A percentile compares a stretch with the other conserved stretches of the same genome.
phyloP scores from a whole-genome alignment of 2,113 vertebrate species.

The Petroica traversi region DNA sequence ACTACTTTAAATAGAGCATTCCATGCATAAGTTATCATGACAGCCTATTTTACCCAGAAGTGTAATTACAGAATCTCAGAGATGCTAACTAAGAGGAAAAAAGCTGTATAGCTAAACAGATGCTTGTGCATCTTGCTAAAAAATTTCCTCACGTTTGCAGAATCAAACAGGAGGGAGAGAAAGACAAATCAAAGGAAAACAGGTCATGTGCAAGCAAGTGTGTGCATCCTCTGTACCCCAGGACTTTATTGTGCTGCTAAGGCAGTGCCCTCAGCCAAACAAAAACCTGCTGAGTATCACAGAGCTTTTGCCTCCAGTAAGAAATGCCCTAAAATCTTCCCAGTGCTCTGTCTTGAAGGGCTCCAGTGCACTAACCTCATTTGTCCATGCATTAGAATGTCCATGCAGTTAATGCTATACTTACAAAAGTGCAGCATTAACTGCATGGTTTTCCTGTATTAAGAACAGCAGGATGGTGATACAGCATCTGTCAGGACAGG shows the following conservation, averaged over 20 bases:
- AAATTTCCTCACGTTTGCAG: background rate
- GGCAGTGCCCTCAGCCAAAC: background rate
- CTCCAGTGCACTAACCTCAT: background rate
- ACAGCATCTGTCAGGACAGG: background rate
- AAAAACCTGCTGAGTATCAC: conserved; percentile 4
- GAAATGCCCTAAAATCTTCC: background rate
- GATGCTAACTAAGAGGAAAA: conserved; percentile 57
- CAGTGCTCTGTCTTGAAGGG: background rate
- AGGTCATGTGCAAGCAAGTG: background rate
- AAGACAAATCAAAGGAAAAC: conserved; percentile 28
- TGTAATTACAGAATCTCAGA: conserved; percentile 50
- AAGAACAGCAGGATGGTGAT: background rate
- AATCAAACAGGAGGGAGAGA: background rate
- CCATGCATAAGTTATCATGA: conserved; percentile 4
- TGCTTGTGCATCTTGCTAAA: conserved; percentile 34
- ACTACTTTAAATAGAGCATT: background rate
- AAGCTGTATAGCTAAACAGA: conserved; percentile 54
- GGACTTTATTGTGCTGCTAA: background rate
- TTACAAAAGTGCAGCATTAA: too few relatives aligned
- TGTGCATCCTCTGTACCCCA: background rate
- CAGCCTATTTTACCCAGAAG: conserved; percentile 41
- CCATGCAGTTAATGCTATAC: background rate
- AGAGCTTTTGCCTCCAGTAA: background rate
- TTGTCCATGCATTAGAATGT: background rate
- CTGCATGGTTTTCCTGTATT: background rate